Percentiles rank a stretch among this genome's conserved stretches.
These are phyloP conservation scores for Stenodera caucasica DNA, from an alignment of 2,888 invertebrate species.

Conservation along the genomic window DNA sequence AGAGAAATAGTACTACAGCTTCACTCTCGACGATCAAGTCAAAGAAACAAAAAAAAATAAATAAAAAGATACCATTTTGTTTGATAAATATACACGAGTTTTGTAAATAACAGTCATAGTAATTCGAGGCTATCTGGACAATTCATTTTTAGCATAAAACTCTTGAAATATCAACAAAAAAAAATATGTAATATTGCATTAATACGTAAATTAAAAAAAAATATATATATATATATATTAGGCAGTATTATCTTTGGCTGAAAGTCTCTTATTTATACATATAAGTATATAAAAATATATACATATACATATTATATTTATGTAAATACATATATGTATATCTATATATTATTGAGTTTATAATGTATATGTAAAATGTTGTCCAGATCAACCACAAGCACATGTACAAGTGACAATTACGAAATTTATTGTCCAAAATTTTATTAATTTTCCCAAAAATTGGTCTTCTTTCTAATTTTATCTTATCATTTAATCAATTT, in stretches of 20 bases:
- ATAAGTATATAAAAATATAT: no score
- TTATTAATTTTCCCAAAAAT: neutral
- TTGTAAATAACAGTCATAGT: neutral
- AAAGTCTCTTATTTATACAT: neutral
- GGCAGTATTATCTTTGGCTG: slow-evolving; percentile 7
- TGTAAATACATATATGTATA: no score
- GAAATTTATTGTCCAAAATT: neutral
- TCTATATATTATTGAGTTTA: neutral
- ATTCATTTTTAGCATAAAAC: neutral
- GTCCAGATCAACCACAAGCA: neutral
- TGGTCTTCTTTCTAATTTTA: neutral
- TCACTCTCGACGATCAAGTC: neutral
- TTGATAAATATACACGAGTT: neutral
- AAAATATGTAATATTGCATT: slow-evolving; percentile 1
- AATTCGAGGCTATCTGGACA: slow-evolving; percentile 8
- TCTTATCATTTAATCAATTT: neutral
- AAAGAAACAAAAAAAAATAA: neutral
- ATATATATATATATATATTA: slow-evolving; percentile 1
- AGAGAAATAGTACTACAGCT: slow-evolving; percentile 19
- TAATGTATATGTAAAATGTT: neutral
- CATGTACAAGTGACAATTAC: neutral
- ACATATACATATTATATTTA: neutral
- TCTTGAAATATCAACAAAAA: neutral
- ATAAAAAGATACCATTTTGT: neutral
- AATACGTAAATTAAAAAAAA: neutral